These are phyloP conservation scores for Cephus pygmeus DNA, from an alignment of 2,888 invertebrate species.

Conservation along the genomic window DNA sequence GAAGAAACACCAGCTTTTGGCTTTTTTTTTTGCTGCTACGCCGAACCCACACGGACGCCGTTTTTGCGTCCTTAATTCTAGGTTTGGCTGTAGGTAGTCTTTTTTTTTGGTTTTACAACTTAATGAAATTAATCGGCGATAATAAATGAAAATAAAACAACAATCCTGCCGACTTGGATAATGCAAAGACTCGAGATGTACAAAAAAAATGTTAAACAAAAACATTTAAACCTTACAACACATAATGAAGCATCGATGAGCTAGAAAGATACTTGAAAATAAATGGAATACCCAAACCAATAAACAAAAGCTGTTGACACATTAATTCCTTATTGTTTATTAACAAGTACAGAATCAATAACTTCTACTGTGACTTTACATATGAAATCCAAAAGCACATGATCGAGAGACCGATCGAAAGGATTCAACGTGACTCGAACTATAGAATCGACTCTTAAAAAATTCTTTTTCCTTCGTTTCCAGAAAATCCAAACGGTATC, in stretches of 20 bases:
- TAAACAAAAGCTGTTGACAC: neutral
- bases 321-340: neutral
- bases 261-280: neutral
- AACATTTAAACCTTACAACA: neutral
- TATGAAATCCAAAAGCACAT: neutral
- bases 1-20: neutral
- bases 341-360: neutral
- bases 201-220: neutral
- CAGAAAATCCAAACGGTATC: neutral
- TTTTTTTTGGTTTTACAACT: neutral
- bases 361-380: neutral
- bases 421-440: neutral
- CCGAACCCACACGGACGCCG: neutral
- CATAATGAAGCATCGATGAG: neutral
- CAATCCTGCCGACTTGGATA: neutral
- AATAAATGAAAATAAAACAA: neutral
- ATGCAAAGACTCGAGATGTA: neutral
- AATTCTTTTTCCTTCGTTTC: conserved; percentile 1
- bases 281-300: neutral
- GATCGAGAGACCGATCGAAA: neutral
- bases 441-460: neutral
- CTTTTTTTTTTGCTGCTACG: neutral
- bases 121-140: neutral
- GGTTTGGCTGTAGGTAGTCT: neutral
- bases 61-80: neutral